Conservation (phyloP, 2,797 vertebrate species). For the Tarsius wallacei region DNA sequence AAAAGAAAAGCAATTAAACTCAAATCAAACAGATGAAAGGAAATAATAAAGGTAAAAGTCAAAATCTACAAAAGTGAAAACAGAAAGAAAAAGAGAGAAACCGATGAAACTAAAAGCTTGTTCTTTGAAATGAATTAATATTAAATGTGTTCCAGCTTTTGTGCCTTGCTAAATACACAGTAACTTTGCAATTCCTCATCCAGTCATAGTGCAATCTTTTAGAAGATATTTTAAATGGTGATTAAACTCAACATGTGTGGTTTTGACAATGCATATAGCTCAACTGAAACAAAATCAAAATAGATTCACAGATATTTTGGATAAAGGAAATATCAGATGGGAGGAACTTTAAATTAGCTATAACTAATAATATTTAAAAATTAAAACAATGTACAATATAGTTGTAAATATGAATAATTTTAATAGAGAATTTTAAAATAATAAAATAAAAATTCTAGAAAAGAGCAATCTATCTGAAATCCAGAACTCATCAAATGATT, state of each 20-base stretch:
- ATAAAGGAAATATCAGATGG: neutral
- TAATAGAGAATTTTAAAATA: neutral
- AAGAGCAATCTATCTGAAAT: neutral
- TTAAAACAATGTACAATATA: neutral
- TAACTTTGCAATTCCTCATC: neutral
- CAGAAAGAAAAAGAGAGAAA: neutral
- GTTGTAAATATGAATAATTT: neutral
- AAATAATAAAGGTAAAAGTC: neutral
- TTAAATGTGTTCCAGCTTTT: neutral
- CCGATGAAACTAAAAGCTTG: neutral
- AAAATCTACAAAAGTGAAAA: neutral
- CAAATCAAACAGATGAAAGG: neutral
- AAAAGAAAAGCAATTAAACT: constrained; percentile 1
- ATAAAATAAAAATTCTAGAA: neutral
- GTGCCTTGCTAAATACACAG: neutral
- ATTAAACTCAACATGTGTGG: neutral
- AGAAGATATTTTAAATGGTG: neutral
- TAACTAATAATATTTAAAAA: neutral
- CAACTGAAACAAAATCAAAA: constrained; percentile 32
- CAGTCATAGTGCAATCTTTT: neutral
- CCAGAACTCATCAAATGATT: neutral
- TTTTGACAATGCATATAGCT: neutral
- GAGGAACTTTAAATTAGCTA: neutral
- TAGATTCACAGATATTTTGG: neutral
- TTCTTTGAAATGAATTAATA: neutral